Percentiles rank a stretch among this genome's conserved stretches.
Conservation (phyloP, 1,140 invertebrate species). For the Dendrolimus punctatus region DNA sequence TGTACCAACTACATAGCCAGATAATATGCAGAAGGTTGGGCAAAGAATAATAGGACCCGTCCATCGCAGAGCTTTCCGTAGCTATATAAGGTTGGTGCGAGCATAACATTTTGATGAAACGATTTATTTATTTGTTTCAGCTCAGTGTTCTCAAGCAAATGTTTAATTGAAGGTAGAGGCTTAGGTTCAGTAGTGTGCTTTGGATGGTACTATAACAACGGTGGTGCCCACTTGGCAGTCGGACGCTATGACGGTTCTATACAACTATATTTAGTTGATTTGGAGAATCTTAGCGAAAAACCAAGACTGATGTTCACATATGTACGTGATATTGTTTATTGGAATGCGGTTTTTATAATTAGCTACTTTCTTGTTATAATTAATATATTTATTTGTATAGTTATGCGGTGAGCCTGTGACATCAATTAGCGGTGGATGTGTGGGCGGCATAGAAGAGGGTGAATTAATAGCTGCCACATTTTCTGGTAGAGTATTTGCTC, state of each 20-base stretch:
- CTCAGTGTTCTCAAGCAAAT: constrained; percentile 35
- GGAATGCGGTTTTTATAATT: not conserved
- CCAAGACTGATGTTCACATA: constrained; percentile 55
- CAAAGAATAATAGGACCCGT: no score
- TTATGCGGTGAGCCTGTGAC: constrained; percentile 63
- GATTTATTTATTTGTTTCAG: constrained; percentile 25
- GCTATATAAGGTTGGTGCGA: no score
- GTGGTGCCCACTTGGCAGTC: constrained; percentile 40
- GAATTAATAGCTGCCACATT: constrained; percentile 54
- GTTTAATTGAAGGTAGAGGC: constrained; percentile 43
- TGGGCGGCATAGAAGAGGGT: constrained; percentile 38
- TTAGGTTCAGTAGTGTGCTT: constrained; percentile 51
- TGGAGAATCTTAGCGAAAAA: constrained; percentile 45
- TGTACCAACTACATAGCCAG: no score
- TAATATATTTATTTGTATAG: constrained; percentile 21
- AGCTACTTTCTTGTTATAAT: not conserved
- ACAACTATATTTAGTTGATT: constrained; percentile 50
- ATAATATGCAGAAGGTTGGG: no score
- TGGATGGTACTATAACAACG: constrained; percentile 42
- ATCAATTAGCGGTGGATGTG: constrained; percentile 46
- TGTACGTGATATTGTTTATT: constrained; percentile 24
- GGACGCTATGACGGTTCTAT: constrained; percentile 59
- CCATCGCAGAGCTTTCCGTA: no score
- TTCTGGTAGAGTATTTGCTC: constrained; percentile 55
- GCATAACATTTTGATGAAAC: no score